Conservation (phyloP, 2,888 invertebrate genomes). For the Sesia apiformis region DNA sequence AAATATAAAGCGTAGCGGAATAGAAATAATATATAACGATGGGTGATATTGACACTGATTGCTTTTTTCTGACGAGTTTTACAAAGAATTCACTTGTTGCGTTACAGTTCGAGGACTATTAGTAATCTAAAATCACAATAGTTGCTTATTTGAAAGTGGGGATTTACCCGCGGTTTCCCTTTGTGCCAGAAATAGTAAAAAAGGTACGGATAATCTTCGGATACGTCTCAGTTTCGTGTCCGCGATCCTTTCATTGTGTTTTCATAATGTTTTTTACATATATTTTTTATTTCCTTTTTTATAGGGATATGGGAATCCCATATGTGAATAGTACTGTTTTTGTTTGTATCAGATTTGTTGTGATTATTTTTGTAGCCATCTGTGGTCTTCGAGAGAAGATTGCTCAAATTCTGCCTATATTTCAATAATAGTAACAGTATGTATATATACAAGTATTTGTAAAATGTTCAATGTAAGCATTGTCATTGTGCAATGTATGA, state of each 20-base stretch:
- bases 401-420: no score
- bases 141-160: conserved; percentile 26
- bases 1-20: no score
- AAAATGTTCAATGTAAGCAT: no score
- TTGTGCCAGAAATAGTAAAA: conserved; percentile 39
- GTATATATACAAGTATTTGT: no score
- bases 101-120: background rate
- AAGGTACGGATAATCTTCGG: conserved; percentile 28
- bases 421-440: no score
- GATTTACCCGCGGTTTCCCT: conserved; percentile 27
- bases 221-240: conserved; percentile 15
- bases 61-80: background rate
- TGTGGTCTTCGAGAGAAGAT: no score
- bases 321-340: no score
- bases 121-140: conserved; percentile 8
- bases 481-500: no score
- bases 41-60: background rate
- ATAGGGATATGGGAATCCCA: background rate
- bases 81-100: background rate
- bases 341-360: no score
- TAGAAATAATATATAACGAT: background rate
- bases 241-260: conserved; percentile 7
- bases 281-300: background rate
- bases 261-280: conserved; percentile 9
- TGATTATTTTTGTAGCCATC: no score